Conservation (phyloP, 2,797 vertebrate genomes). For the Protonibea diacanthus region DNA sequence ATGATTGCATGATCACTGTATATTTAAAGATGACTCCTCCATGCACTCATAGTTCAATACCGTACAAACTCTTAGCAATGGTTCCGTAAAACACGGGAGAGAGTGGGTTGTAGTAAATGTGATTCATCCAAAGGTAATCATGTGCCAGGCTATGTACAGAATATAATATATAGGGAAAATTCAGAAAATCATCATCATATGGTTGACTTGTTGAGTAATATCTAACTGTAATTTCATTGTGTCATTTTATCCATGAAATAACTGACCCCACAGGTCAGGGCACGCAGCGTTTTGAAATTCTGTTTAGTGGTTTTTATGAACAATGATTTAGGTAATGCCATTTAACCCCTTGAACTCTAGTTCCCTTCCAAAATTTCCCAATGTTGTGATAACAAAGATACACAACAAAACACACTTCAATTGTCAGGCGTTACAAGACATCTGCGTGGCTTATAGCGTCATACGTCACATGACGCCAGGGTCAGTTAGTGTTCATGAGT, state of each 20-base stretch:
- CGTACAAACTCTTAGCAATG: not conserved
- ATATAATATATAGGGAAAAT: constrained; percentile 22
- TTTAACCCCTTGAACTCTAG: not conserved
- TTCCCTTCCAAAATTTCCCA: constrained; percentile 11
- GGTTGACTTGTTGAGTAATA: constrained; percentile 35
- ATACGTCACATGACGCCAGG: not conserved
- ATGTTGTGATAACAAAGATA: constrained; percentile 7
- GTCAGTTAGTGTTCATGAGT: not conserved
- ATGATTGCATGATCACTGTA: not conserved
- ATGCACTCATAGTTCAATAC: not conserved
- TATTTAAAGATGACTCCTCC: constrained; percentile 21
- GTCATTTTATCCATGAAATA: constrained; percentile 30
- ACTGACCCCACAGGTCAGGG: not conserved
- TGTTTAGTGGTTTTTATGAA: constrained; percentile 1
- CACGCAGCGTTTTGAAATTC: constrained; percentile 39
- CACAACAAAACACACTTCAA: not conserved
- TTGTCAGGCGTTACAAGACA: not conserved
- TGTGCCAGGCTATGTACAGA: not conserved
- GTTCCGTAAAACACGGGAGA: not conserved
- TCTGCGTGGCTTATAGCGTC: not conserved
- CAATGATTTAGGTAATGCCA: not conserved
- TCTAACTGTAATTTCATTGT: constrained; percentile 16
- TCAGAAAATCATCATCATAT: constrained; percentile 49
- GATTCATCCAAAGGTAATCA: constrained; percentile 16
- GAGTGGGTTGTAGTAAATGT: not conserved